Base-by-base conservation (phyloP, 2,113 vertebrate genomes). In the Rostratula benghalensis region DNA sequence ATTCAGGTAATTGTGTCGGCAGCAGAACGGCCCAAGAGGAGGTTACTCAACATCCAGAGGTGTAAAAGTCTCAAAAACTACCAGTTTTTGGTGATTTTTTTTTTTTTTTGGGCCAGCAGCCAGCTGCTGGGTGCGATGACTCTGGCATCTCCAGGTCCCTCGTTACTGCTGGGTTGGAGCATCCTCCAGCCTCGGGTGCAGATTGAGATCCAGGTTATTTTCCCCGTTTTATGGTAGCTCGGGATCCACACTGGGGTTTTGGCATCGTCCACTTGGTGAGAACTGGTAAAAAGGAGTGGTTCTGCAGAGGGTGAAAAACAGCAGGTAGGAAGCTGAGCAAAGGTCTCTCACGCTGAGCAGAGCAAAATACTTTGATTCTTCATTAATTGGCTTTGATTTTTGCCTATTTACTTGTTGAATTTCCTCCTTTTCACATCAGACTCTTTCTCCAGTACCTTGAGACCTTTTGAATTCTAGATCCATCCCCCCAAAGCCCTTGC, bases 1-100 rank as follows among this genome's bases (percentile, higher is more conserved):
- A 95, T 96, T 95, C 97, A 63, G 75, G 95, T 98, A 97, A 97
- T 95, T 97, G 96, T 91, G 83, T 91, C 94, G 76, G 95, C 95
- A 97, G 85, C 91, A 60, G 70, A 93, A 92, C 57, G 76, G 81
- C 93, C 78, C 77, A 39, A 75, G 92, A 78, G 85, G 84, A 93
- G 88, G 59, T 89, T 84, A 18, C 67, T 90, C 95, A 94, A 43
- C 68, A 88, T 87, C 73, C 88, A 69, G 70, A 82, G 67, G 92
- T 83, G 65, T 61, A 54, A 39, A 75, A 76, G 37, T 45, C 91
- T 93, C 74, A 48, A 43, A 37, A 48, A 57, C 19, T 85, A 81
- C 70, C 61, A 45, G 53, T 54, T 93, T 93, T 88, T 37, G 70
- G 94, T 97, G 93, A 73, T 93, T 96, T 56, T 25, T 53, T 51